Base-by-base conservation (phyloP, 2,888 invertebrate genomes). In the Heliconius ethilla region DNA sequence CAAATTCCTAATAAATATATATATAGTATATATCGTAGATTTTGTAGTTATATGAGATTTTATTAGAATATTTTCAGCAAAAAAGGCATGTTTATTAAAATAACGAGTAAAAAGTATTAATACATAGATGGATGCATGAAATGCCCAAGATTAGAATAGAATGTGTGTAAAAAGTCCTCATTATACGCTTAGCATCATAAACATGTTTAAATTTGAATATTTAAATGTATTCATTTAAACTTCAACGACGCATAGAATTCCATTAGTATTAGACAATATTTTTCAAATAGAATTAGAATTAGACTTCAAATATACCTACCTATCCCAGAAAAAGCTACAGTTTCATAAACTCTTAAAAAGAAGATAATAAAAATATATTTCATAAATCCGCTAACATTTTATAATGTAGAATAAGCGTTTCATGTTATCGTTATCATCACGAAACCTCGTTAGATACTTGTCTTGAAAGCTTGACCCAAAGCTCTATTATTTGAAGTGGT, bases 401-500 rank as follows among this genome's bases (percentile, higher is more conserved):
- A 6, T 63, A n/a, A 59, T 9, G 7, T 51, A 10, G 59, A 11
- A 59, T 11, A 59, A 59, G n/a, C n/a, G n/a, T 59, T 59, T 33
- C 22, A 40, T 40, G 37, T 69, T 69, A 69, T 69, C 40, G 13
- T 40, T 69, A 69, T 40, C 40, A 15, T 25, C 40, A 45, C n/a
- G 69, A 40, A 40, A 69, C 69, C 72, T 72, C 72, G 72, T 72
- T 72, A 72, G n/a, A 74, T 45, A 40, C 37, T 67, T 74, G 76
- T 59, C 51, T 78, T 74, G 59, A 70, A 74, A 25, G 73, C 75
- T 79, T 79, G 80, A 77, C 81, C 79, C 75, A 70, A 76, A 78
- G 76, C 33, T 77, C 77, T 59, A 74, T 74, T 78, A 78, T 74
- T 78, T 78, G 72, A 75, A 78, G 79, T 80, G 74, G 79, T 78